phyloP scores from a whole-genome alignment of 2,888 invertebrate species.

The Parelbella ahira region DNA sequence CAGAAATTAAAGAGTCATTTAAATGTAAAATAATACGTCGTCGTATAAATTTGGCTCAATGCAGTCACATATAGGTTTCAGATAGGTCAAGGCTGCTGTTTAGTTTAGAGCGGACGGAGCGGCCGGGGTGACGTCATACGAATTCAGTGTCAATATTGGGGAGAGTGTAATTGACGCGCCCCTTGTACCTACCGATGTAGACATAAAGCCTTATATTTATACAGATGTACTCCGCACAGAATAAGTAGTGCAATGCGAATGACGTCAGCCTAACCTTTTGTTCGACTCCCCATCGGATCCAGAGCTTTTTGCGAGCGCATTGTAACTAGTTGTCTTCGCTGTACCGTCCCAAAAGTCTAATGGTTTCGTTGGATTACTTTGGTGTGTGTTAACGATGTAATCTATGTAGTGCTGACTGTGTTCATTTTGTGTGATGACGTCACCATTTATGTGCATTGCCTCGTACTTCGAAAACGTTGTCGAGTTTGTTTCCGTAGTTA shows the following conservation, averaged over 20 bases:
- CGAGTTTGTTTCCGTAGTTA: no score
- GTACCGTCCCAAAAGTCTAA: neutral
- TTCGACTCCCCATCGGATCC: constrained; percentile 4
- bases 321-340: neutral
- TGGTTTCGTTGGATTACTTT: constrained; percentile 6
- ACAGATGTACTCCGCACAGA: neutral
- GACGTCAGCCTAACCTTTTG: constrained; percentile 19
- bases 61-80: neutral
- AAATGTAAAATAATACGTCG: no score
- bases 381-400: constrained; percentile 10
- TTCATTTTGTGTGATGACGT: neutral
- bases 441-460: no score
- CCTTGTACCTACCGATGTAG: neutral
- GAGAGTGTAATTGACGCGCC: constrained; percentile 20
- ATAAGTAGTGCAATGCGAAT: constrained; percentile 9
- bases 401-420: neutral
- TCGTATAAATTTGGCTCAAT: constrained; percentile 13
- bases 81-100: constrained; percentile 17
- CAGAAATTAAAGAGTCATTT: no score
- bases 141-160: constrained; percentile 14
- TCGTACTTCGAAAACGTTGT: no score
- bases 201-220: neutral
- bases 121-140: constrained; percentile 22
- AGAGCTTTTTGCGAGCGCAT: constrained; percentile 16
- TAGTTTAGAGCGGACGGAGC: no score